These are phyloP conservation scores for Rhopalosiphum padi DNA, from an alignment of 1,140 invertebrate genomes.

Conservation along the genomic window DNA sequence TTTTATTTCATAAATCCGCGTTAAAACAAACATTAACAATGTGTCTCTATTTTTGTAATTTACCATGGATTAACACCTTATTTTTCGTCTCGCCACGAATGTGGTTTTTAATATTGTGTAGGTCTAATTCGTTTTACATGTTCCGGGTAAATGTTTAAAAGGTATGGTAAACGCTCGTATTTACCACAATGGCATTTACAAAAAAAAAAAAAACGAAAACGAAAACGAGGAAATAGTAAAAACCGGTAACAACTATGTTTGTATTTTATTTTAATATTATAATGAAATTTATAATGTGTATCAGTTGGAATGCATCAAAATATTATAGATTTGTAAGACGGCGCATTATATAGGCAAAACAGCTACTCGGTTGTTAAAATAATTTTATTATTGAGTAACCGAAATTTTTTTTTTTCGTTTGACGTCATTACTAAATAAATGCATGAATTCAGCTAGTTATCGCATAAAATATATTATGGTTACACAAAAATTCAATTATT, in stretches of 20 bases:
- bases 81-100: background rate
- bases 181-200: background rate
- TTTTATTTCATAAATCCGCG: background rate
- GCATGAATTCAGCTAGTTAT: background rate
- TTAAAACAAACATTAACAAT: background rate
- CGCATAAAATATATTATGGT: background rate
- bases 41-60: background rate
- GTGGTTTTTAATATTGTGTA: background rate
- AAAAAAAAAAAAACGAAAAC: background rate
- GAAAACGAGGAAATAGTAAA: background rate
- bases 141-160: background rate
- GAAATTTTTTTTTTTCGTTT: background rate
- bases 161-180: background rate
- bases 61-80: background rate
- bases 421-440: background rate
- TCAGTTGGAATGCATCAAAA: background rate
- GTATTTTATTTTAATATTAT: background rate
- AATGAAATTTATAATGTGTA: background rate
- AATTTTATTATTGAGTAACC: background rate
- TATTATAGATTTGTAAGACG: background rate
- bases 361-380: background rate
- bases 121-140: background rate
- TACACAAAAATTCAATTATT: background rate
- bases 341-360: background rate
- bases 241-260: background rate